A percentile compares a stretch with the other conserved stretches of the same genome.
These are phyloP conservation scores for Acrobasis consociella DNA, from an alignment of 2,888 invertebrate genomes.

Conservation along the genomic window DNA sequence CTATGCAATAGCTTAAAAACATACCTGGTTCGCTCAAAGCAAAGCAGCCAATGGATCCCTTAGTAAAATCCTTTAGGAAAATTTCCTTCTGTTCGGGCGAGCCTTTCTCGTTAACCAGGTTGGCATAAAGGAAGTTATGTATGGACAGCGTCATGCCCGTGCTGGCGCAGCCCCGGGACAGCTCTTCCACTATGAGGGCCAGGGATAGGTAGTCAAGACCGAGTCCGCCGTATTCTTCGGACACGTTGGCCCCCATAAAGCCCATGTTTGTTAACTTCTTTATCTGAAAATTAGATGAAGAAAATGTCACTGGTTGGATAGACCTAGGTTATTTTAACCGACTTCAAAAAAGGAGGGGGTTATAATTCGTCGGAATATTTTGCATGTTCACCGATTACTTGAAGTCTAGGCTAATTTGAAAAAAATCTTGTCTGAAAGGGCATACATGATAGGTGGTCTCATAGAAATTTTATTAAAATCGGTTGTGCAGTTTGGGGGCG, in stretches of 20 bases:
- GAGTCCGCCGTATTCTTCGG: constrained; percentile 86
- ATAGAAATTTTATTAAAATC: too few relatives aligned
- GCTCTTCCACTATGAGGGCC: constrained; percentile 89
- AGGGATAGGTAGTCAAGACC: constrained; percentile 87
- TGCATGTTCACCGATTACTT: too few relatives aligned
- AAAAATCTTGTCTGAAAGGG: too few relatives aligned
- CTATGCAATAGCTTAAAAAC: too few relatives aligned
- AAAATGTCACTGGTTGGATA: too few relatives aligned
- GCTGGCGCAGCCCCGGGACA: constrained; percentile 89
- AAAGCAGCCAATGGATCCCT: constrained; percentile 89
- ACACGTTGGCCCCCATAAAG: constrained; percentile 86
- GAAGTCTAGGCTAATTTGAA: too few relatives aligned
- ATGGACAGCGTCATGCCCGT: constrained; percentile 89
- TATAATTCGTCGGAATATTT: too few relatives aligned
- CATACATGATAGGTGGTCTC: too few relatives aligned
- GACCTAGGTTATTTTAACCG: too few relatives aligned
- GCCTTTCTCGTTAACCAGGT: constrained; percentile 86
- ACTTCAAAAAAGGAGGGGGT: too few relatives aligned
- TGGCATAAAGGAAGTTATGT: constrained; percentile 89
- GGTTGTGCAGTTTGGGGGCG: too few relatives aligned
- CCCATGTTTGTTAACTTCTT: constrained; percentile 87
- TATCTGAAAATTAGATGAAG: constrained; percentile 70
- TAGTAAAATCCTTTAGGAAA: constrained; percentile 84
- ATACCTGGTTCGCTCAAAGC: constrained; percentile 90
- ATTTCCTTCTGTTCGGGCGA: constrained; percentile 85